These are phyloP conservation scores for Plectrocnemia conspersa DNA, from an alignment of 1,140 invertebrate genomes.

Conservation along the genomic window DNA sequence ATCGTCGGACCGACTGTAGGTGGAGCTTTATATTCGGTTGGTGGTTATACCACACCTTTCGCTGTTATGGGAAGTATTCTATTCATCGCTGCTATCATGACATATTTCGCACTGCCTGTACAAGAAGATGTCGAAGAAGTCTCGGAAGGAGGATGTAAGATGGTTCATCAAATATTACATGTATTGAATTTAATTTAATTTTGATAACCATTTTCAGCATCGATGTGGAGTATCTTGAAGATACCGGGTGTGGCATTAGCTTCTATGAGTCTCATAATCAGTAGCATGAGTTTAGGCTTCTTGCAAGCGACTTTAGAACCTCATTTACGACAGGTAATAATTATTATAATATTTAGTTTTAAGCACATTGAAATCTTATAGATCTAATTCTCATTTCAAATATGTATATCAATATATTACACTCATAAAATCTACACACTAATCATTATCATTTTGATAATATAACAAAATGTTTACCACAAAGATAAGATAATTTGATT, in stretches of 20 bases:
- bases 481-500: too few species aligned
- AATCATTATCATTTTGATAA: too few species aligned
- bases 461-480: too few species aligned
- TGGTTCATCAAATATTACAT: conserved; percentile 1
- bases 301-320: conserved; percentile 77
- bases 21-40: conserved; percentile 70
- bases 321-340: conserved; percentile 63
- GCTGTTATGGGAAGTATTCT: conserved; percentile 73
- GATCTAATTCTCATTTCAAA: too few species aligned
- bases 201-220: conserved; percentile 47
- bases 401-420: too few species aligned
- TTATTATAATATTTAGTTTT: too few species aligned
- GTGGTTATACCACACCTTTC: conserved; percentile 85
- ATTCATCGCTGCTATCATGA: conserved; percentile 70
- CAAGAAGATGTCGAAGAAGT: conserved; percentile 55
- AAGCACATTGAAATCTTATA: too few species aligned
- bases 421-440: too few species aligned
- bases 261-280: conserved; percentile 64
- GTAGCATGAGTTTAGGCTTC: conserved; percentile 78
- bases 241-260: conserved; percentile 67
- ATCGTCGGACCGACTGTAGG: conserved; percentile 84
- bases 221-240: conserved; percentile 58
- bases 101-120: conserved; percentile 66
- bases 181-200: conserved; percentile 10
- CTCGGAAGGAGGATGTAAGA: conserved; percentile 57